Evolutionary conservation across 2,113 vertebrate genomes (phyloP), one percentile per base, ranked within the genome.

Genomic region (Hymenochirus boettgeri): DNA sequence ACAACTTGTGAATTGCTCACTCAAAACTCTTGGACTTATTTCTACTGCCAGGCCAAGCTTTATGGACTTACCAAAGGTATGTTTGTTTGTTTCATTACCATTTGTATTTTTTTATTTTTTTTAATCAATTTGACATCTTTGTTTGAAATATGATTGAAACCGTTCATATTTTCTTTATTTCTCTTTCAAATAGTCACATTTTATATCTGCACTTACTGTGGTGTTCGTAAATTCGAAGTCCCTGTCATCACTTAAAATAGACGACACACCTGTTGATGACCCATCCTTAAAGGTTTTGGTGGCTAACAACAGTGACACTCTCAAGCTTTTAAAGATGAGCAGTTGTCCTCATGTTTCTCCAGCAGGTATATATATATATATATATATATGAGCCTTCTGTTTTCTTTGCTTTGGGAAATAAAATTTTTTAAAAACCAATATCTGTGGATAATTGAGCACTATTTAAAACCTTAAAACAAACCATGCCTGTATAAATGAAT

Each of bases 141-240:
- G 10, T 31, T 5, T 31, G 29, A 31, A 6, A 31, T 31, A 31
- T 31, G 10, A 6, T 31, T 31, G 10, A 31, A 31, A 6, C 29
- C n/a, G n/a, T n/a, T 31, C 5, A 31, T 31, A 31, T 2, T 4
- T 42, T 42, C 4, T 42, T 15, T 8, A 54, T 65, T 59, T 21
- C 70, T 57, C 2, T 70, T 72, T 70, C 26, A 70, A 57, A 33
- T 80, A 92, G 91, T 91, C 91, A 73, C 89, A 92, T 57, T 92
- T 92, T 72, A 94, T 97, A 84, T 97, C 95, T 22, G 95, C 95
- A 21, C 82, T 98, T 82, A 98, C 95, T 0, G 95, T 98, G 77
- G 94, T 98, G 71, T 98, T 98, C 45, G 95, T 98, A 77, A 98
- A 98, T 86, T 98, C 95, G 73, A 98, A 98, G 71, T 98, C 95